These are phyloP conservation scores for Wiebesia pumilae DNA, from an alignment of 1,140 invertebrate species.

Conservation along the genomic window DNA sequence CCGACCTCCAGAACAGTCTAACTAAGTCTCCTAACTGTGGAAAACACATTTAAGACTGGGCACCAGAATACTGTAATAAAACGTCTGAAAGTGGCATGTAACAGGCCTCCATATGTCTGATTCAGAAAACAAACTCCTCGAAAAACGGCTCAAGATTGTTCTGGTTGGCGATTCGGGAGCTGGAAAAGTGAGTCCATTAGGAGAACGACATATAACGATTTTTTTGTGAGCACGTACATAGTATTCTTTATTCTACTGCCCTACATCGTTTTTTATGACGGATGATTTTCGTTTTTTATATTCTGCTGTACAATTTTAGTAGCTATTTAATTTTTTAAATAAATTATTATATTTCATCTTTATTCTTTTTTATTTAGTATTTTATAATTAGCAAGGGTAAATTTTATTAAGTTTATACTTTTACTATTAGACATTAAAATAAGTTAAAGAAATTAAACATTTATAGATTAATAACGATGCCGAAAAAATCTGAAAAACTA, in stretches of 20 bases:
- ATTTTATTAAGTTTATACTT: too few relatives aligned
- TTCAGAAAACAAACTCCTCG: conserved; percentile 77
- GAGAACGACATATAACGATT: too few relatives aligned
- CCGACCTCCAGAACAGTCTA: background rate
- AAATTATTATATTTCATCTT: too few relatives aligned
- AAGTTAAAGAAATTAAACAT: background rate
- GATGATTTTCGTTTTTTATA: background rate
- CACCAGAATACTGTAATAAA: background rate
- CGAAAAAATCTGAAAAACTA: too few relatives aligned
- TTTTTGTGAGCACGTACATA: too few relatives aligned
- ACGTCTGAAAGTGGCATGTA: background rate
- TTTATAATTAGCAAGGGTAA: too few relatives aligned
- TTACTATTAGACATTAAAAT: too few relatives aligned
- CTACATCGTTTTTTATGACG: too few relatives aligned
- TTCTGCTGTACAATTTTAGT: background rate
- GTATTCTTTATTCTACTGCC: too few relatives aligned
- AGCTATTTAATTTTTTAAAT: too few relatives aligned
- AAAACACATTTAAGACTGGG: background rate
- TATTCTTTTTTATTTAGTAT: too few relatives aligned
- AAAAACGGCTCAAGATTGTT: conserved; percentile 86
- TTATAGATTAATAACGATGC: too few relatives aligned
- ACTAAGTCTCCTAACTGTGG: background rate
- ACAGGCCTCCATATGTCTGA: conserved; percentile 13
- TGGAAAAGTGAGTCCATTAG: conserved; percentile 84
- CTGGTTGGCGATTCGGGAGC: conserved; percentile 86